Percentiles rank a stretch among this genome's conserved stretches.
These are phyloP conservation scores for Ischnus inquisitorius DNA, from an alignment of 2,888 invertebrate genomes.

Conservation along the genomic window DNA sequence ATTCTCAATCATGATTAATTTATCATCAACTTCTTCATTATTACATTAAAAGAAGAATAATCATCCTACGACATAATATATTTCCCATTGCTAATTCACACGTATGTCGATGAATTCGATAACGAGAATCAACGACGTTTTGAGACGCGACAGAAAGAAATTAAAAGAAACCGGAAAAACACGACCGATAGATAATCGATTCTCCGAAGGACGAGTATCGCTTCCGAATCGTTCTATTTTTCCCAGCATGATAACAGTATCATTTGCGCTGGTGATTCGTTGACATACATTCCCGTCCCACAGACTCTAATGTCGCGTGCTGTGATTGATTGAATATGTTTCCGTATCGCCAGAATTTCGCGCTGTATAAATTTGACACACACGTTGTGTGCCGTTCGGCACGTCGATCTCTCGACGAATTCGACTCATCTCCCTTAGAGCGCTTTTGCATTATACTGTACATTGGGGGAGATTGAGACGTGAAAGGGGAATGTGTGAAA, in stretches of 20 bases:
- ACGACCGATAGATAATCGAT: conserved; percentile 50
- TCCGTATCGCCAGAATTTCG: conserved; percentile 56
- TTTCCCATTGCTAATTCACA: conserved; percentile 33
- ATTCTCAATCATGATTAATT: conserved; percentile 46
- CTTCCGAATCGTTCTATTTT: conserved; percentile 38
- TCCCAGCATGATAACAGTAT: conserved; percentile 37
- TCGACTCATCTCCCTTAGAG: conserved; percentile 63
- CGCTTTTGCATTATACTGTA: conserved; percentile 66
- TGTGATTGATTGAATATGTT: conserved; percentile 67
- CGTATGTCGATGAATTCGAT: conserved; percentile 45
- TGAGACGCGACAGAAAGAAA: conserved; percentile 33
- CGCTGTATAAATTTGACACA: conserved; percentile 54
- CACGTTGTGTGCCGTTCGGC: conserved; percentile 24
- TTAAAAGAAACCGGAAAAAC: not conserved
- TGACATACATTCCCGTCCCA: conserved; percentile 66
- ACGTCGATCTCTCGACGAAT: conserved; percentile 44
- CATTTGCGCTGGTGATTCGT: conserved; percentile 57
- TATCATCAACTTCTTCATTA: conserved; percentile 55
- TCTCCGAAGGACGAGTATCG: conserved; percentile 22
- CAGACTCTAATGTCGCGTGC: conserved; percentile 60
- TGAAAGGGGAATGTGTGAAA: conserved; percentile 32
- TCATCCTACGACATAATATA: conserved; percentile 30
- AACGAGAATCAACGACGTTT: conserved; percentile 56
- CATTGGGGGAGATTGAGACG: conserved; percentile 46
- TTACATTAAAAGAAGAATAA: conserved; percentile 30